These are phyloP conservation scores for Cybosia mesomella DNA, from an alignment of 2,888 invertebrate genomes.

Conservation along the genomic window DNA sequence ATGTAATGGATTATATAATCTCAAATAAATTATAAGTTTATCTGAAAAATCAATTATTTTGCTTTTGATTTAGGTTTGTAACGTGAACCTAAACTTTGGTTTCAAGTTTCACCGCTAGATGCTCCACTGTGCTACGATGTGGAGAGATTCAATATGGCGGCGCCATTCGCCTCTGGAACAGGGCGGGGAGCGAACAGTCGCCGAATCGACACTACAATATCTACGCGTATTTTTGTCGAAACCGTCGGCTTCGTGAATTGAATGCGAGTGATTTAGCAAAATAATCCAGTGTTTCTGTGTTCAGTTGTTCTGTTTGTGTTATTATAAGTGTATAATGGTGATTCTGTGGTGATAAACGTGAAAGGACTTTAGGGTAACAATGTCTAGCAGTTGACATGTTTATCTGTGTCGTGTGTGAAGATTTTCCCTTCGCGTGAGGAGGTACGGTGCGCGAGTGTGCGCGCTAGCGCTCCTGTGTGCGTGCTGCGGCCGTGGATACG, in stretches of 20 bases:
- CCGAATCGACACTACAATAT: slow-evolving; percentile 82
- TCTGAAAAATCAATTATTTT: background rate
- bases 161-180: slow-evolving; percentile 84
- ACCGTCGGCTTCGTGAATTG: slow-evolving; percentile 81
- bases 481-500: slow-evolving; percentile 75
- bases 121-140: slow-evolving; percentile 65
- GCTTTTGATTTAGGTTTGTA: slow-evolving; percentile 27
- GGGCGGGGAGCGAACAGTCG: slow-evolving; percentile 85
- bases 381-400: slow-evolving; percentile 87
- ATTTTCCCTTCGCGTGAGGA: slow-evolving; percentile 87
- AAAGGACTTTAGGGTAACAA: slow-evolving; percentile 85
- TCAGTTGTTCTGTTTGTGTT: slow-evolving; percentile 79
- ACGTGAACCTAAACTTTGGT: slow-evolving; percentile 54
- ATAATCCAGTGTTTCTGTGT: slow-evolving; percentile 82
- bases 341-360: slow-evolving; percentile 82
- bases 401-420: slow-evolving; percentile 87
- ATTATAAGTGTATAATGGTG: slow-evolving; percentile 78
- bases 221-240: slow-evolving; percentile 85
- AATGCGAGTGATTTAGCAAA: slow-evolving; percentile 83
- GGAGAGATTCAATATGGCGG: slow-evolving; percentile 84
- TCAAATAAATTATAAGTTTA: background rate
- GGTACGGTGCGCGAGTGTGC: slow-evolving; percentile 81
- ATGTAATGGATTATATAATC: background rate
- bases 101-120: slow-evolving; percentile 72
- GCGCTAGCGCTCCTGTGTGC: slow-evolving; percentile 73